Evolutionary conservation across 2,113 vertebrate species (phyloP).

Genomic region (Athene noctua): DNA sequence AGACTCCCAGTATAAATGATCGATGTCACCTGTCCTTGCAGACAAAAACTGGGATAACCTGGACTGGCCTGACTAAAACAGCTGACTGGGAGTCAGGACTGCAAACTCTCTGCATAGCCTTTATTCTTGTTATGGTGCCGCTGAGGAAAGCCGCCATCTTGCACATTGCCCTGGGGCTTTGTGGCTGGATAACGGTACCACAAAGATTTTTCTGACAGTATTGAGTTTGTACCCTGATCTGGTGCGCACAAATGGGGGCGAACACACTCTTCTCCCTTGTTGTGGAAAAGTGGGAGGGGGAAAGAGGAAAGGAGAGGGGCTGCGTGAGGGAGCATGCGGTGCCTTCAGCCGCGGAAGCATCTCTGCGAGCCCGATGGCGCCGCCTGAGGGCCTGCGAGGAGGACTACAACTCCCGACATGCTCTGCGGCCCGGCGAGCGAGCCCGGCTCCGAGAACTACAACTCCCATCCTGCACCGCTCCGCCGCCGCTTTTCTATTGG

Average conservation of each 20-base stretch:
- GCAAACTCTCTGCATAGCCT: not conserved
- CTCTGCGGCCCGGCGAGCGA: accelerated
- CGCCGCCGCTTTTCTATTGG: not conserved
- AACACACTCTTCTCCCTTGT: too few relatives aligned
- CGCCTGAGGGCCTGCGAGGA: not conserved
- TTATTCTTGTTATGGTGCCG: too few relatives aligned
- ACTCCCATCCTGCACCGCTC: not conserved
- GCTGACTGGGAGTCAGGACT: not conserved
- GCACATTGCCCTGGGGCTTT: not conserved
- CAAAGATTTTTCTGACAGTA: not conserved
- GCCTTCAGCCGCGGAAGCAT: not conserved
- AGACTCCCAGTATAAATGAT: not conserved
- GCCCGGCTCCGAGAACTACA: accelerated
- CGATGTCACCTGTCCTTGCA: not conserved
- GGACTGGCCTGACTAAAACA: too few relatives aligned
- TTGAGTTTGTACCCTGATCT: not conserved
- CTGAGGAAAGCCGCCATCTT: not conserved
- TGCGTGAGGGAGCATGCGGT: not conserved
- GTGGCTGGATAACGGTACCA: accelerated
- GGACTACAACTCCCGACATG: not conserved
- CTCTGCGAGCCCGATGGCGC: not conserved
- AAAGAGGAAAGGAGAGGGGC: too few relatives aligned
- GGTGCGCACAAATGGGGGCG: too few relatives aligned
- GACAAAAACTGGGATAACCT: not conserved
- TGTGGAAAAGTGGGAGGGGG: not conserved